phyloP scores from a whole-genome alignment of 2,797 vertebrate genomes.

The Cichlasoma orientale region DNA sequence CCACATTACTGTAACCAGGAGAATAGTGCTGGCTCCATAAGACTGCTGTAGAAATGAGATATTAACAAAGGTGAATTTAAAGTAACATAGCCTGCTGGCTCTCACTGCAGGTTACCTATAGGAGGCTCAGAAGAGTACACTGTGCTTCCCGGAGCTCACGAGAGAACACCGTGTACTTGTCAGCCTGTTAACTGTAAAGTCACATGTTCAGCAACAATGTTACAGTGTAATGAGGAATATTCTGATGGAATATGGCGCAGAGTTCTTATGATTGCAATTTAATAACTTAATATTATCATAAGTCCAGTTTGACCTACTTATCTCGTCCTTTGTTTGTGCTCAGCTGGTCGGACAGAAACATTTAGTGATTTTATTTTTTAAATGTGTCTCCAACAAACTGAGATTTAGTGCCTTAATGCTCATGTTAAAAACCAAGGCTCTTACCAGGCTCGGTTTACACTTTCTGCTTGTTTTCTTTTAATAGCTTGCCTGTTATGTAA shows the following conservation, averaged over 20 bases:
- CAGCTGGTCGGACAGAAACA: background rate
- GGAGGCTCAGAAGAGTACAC: slow-evolving; percentile 39
- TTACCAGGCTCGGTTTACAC: background rate
- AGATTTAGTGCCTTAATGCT: background rate
- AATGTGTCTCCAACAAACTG: fast-evolving
- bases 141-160: slow-evolving; percentile 3
- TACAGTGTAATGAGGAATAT: background rate
- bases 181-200: slow-evolving; percentile 1
- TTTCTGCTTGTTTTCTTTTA: slow-evolving; percentile 22
- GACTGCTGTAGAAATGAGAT: background rate
- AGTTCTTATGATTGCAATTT: background rate
- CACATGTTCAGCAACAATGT: background rate
- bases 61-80: background rate
- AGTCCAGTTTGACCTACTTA: slow-evolving; percentile 36
- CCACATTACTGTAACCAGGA: background rate
- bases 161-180: slow-evolving; percentile 71
- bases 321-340: slow-evolving; percentile 19
- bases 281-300: background rate
- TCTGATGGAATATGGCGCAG: background rate
- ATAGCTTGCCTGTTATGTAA: slow-evolving; percentile 51
- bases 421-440: background rate
- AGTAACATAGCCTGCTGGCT: background rate
- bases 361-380: background rate
- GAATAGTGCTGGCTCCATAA: background rate
- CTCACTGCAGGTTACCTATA: slow-evolving; percentile 36